phyloP scores from a whole-genome alignment of 2,888 invertebrate genomes.

The Aleiodes testaceus region DNA sequence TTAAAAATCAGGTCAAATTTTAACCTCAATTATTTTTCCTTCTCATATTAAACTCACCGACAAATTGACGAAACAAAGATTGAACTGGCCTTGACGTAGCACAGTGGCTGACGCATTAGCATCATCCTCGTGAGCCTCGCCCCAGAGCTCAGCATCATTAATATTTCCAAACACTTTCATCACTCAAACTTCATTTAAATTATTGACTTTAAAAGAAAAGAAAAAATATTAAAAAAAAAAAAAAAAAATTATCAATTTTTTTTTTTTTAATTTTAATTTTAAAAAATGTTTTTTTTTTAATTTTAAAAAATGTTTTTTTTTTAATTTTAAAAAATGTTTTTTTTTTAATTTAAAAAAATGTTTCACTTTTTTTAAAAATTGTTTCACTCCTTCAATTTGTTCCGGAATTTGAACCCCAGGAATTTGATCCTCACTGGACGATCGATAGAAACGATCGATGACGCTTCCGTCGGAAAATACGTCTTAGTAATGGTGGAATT shows the following conservation, averaged over 20 bases:
- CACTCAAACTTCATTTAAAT: constrained; percentile 10
- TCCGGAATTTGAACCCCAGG: too few relatives aligned
- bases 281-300: background rate
- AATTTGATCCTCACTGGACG: background rate
- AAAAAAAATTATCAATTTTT: too few relatives aligned
- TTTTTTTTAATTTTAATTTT: background rate
- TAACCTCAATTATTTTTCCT: background rate
- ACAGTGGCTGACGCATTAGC: constrained; percentile 30
- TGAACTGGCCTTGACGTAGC: constrained; percentile 14
- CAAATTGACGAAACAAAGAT: constrained; percentile 30
- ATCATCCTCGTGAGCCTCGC: constrained; percentile 28
- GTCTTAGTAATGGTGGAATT: constrained; percentile 15
- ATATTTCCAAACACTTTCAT: constrained; percentile 3
- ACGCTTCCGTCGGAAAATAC: constrained; percentile 12
- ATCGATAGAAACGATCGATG: constrained; percentile 22
- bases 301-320: too few relatives aligned
- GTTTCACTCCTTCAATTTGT: too few relatives aligned
- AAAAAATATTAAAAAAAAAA: too few relatives aligned
- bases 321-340: too few relatives aligned
- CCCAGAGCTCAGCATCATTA: constrained; percentile 20
- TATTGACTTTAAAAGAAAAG: too few relatives aligned
- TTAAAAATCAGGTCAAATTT: constrained; percentile 27
- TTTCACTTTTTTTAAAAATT: too few relatives aligned
- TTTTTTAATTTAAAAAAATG: too few relatives aligned
- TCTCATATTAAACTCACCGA: constrained; percentile 37